Conservation (phyloP, 2,113 vertebrate genomes). For the Sterna hirundo region DNA sequence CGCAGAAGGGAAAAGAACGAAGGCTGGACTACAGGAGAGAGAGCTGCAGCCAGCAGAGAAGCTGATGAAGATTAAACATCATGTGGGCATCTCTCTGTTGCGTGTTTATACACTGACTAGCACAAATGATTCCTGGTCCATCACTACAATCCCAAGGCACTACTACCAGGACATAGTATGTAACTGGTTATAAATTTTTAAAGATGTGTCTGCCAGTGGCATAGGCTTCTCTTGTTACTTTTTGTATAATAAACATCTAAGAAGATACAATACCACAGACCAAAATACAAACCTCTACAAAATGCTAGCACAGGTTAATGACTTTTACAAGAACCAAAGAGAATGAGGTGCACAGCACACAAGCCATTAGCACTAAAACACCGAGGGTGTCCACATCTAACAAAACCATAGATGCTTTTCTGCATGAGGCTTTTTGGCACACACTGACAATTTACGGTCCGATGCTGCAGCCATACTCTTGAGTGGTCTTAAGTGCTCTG, state of each 20-base stretch:
- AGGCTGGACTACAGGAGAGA: background rate
- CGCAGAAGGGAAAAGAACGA: background rate
- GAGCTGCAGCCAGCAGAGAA: background rate
- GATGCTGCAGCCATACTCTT: background rate
- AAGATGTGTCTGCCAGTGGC: background rate
- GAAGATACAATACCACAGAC: background rate
- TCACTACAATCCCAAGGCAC: background rate
- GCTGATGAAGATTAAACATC: background rate
- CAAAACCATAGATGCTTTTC: background rate
- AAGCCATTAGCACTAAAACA: background rate
- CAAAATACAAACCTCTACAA: background rate
- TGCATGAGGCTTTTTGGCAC: constrained; percentile 13
- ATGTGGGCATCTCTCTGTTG: background rate
- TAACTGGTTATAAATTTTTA: constrained; percentile 10
- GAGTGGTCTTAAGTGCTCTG: constrained; percentile 45
- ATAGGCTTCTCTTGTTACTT: background rate
- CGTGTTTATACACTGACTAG: background rate
- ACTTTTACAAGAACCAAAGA: background rate
- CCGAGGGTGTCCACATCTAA: background rate
- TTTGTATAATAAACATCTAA: background rate
- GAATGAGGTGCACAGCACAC: background rate
- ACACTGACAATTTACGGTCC: background rate
- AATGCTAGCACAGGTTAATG: background rate
- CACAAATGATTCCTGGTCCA: background rate
- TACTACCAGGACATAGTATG: background rate